A percentile compares a stretch with the other conserved stretches of the same genome.
phyloP scores from a whole-genome alignment of 2,888 invertebrate species.

The Coelopa pilipes region DNA sequence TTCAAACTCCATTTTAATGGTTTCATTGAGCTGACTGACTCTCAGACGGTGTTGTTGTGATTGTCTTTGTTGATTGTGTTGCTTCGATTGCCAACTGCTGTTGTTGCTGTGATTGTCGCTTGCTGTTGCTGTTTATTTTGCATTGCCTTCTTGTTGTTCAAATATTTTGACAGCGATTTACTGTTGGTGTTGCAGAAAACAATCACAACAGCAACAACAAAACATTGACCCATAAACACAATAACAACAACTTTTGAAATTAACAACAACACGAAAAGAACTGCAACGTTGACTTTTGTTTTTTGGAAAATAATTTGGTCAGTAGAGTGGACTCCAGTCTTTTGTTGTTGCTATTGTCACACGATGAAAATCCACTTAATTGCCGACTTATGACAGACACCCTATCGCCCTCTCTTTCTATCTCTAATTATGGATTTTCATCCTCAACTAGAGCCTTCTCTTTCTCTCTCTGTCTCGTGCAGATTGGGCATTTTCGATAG shows the following conservation, averaged over 20 bases:
- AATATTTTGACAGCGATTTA: conserved; percentile 34
- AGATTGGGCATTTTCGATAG: conserved; percentile 19
- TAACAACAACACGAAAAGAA: conserved; percentile 8
- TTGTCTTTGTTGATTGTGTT: too few species aligned
- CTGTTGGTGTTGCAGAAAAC: conserved; percentile 12
- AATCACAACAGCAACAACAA: neutral
- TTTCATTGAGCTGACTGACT: conserved; percentile 17
- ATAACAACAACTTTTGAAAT: neutral
- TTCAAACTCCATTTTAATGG: conserved; percentile 11
- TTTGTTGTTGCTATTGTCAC: conserved; percentile 2
- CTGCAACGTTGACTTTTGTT: neutral
- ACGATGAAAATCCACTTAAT: conserved; percentile 32
- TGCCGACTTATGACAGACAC: conserved; percentile 21
- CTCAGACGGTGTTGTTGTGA: too few species aligned
- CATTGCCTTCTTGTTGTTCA: neutral
- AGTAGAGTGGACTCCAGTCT: conserved; percentile 10
- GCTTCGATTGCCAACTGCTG: too few species aligned
- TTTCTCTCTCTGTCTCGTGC: too few species aligned
- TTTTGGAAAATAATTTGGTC: conserved; percentile 30
- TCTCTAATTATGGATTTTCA: neutral
- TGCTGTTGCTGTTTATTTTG: neutral
- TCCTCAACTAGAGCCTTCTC: neutral
- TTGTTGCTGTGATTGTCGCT: too few species aligned
- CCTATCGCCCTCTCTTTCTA: neutral
- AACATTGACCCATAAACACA: conserved; percentile 31